These are phyloP conservation scores for Climacteris rufus DNA, from an alignment of 2,113 vertebrate genomes.

Conservation along the genomic window DNA sequence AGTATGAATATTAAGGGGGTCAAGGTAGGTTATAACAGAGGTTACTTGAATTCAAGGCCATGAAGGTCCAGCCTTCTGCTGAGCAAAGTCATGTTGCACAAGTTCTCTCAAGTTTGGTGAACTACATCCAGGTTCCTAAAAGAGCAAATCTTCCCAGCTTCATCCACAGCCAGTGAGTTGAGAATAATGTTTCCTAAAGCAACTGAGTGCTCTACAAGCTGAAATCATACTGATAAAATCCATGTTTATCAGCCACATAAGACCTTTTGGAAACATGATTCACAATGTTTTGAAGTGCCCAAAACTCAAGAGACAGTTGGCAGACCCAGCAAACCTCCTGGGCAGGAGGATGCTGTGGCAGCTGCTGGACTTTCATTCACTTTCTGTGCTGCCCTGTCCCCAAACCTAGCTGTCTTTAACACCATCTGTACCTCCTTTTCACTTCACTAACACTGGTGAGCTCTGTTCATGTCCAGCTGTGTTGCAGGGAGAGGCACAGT, in stretches of 20 bases:
- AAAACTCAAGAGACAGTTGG: not conserved
- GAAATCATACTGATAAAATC: not conserved
- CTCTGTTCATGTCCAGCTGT: not conserved
- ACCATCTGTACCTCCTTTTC: not conserved
- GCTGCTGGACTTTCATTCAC: not conserved
- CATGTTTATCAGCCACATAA: not conserved
- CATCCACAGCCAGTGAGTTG: not conserved
- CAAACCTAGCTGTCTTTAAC: not conserved
- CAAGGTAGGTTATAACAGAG: not conserved
- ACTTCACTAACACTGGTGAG: not conserved
- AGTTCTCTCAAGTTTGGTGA: not conserved
- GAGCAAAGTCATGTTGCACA: not conserved
- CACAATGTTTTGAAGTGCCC: not conserved
- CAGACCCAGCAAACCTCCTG: not conserved
- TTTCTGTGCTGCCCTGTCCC: not conserved
- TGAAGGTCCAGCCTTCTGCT: not conserved
- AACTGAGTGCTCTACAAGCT: not conserved
- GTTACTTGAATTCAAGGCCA: not conserved
- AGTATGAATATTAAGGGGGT: not conserved
- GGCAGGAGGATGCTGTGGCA: not conserved
- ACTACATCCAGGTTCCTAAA: not conserved
- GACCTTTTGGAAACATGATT: not conserved
- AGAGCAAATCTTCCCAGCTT: not conserved
- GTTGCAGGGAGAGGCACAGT: not conserved
- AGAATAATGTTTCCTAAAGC: conserved; percentile 13